Evolutionary conservation across 1,140 invertebrate species (phyloP), one percentile per base, ranked within the genome.

Genomic region (Acromyrmex charruanus): DNA sequence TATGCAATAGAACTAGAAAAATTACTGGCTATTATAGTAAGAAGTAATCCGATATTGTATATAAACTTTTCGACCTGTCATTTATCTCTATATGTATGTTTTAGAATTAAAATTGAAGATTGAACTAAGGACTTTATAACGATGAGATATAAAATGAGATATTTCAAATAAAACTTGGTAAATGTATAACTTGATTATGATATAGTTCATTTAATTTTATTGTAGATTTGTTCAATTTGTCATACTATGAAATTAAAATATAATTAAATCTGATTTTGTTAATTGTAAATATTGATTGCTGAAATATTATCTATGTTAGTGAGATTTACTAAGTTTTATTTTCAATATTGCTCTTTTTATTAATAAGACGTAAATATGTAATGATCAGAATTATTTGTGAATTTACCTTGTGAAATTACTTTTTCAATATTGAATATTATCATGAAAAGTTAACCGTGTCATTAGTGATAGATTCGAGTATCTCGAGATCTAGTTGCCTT

Each of bases 401-500:
- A 74, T 35, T 35, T 35, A 35, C 31, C 31, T 35, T 35, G 31
- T 35, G 31, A 35, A 35, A 35, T 35, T 35, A 35, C 63, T 16
- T 59, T 71, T 35, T 68, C 18, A 63, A 44, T 89, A 89, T 90
- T 31, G 31, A 53, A 44, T 39, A 87, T 87, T 61, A 51, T 61
- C 1, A 2, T 39, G 49, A 44, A 72, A 79, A 82, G n/a, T 49
- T 88, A 84, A 87, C 74, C 86, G 87, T 89, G 90, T 90, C 77
- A 87, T 75, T 92, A 93, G 92, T 92, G 92, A 93, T 94, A 94
- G 90, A 92, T 90, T 91, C 87, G 89, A 89, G 89, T 68, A 72
- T 69, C 88, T 93, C 91, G 90, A 93, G 88, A 87, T 90, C 86
- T 84, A 92, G 91, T 93, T 94, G 93, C 93, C 93, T 94, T 94